Evolutionary conservation across 1,140 invertebrate genomes (phyloP), one percentile per base, ranked within the genome.

Genomic region (Hetaerina americana): DNA sequence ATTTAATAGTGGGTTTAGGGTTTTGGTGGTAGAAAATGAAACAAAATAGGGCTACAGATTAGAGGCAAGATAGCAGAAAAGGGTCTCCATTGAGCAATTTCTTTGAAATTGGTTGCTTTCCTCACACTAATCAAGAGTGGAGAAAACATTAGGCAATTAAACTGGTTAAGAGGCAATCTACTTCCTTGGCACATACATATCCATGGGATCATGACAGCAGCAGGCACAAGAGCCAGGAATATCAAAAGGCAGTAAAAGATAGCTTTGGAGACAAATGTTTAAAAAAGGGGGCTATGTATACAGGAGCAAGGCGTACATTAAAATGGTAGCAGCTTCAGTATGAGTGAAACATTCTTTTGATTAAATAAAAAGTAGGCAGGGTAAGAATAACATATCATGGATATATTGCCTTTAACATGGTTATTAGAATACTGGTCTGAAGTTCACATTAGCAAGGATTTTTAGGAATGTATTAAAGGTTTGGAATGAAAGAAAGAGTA

Each of bases 221-320:
- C 40, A 10, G 40, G 40, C 22, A 10, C 40, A 57, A 57, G 40
- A 15, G 18, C 26, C n/a, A 22, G 31, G 31, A n/a, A 18, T 49
- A 26, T 22, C 26, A 72, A 72, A 71, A 66, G 15, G 5, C 24
- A 66, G 31, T 8, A 71, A 71, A 26, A 67, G 25, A 66, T 25
- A 67, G 66, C 25, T 66, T 71, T 66, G n/a, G 5, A 8, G 57
- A 25, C 25, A 71, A 71, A 72, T 66, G 22, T 40, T 70, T 40
- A n/a, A 49, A 28, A 8, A 26, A 18, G 27, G n/a, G 29, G 29
- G 25, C 49, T 22, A 70, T 70, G 26, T 10, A 15, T 26, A 28
- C 26, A 31, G n/a, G 6, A 70, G 26, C 24, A 15, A 24, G 22
- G n/a, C 24, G 27, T 22, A 70, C 27, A 28, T 8, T 70, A 28